Percentiles rank a stretch among this genome's conserved stretches.
Evolutionary conservation across 1,140 invertebrate species (phyloP).

Genomic region (Melipona quadrifasciata): DNA sequence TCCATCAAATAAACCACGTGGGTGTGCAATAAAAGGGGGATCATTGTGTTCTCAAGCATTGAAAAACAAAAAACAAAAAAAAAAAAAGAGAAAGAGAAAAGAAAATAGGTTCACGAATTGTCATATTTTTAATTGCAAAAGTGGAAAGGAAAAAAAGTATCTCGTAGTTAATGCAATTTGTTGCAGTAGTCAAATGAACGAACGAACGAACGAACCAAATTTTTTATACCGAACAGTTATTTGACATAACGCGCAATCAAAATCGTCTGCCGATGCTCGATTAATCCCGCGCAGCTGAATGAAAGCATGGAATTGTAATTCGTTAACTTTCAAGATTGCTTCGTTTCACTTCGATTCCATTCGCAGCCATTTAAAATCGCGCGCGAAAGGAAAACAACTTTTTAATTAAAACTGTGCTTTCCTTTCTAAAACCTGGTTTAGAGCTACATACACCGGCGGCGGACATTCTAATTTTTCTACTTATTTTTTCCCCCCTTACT

Average conservation of each 20-base stretch:
- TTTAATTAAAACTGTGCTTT: neutral
- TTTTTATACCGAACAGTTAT: neutral
- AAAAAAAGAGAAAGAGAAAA: no score
- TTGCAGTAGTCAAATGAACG: neutral
- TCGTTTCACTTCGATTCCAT: neutral
- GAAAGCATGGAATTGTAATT: neutral
- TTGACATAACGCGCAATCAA: slow-evolving; percentile 12
- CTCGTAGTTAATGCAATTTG: neutral
- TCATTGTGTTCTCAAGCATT: neutral
- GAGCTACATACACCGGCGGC: neutral
- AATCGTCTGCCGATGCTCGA: slow-evolving; percentile 5
- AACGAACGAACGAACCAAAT: neutral
- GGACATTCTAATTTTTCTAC: neutral
- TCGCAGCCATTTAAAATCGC: neutral
- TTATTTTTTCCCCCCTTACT: neutral
- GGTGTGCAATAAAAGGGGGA: neutral
- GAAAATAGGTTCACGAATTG: neutral
- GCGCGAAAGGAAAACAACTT: neutral
- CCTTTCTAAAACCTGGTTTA: neutral
- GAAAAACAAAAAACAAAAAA: no score
- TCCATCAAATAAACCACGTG: no score
- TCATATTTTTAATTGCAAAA: neutral
- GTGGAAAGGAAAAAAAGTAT: neutral
- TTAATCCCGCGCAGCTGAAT: neutral
- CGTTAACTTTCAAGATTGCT: neutral